Conservation (phyloP, 2,888 invertebrate genomes). For the Idaea biselata region DNA sequence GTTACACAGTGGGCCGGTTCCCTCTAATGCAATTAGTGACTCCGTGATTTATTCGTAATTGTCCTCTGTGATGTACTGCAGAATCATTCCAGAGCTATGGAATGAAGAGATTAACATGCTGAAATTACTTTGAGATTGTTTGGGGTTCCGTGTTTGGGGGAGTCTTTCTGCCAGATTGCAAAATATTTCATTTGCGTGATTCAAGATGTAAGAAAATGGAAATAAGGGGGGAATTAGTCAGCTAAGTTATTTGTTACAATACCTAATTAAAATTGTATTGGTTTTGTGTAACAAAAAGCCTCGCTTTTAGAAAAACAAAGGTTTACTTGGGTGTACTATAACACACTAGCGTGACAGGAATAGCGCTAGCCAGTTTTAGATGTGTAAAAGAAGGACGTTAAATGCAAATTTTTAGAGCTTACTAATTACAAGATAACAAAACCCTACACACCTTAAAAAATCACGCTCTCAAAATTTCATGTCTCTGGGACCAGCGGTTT, state of each 20-base stretch:
- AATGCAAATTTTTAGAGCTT: too few species aligned
- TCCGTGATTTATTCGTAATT: constrained; percentile 19
- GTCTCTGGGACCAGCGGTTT: too few species aligned
- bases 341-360: too few species aligned
- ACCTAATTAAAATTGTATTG: neutral
- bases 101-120: constrained; percentile 1
- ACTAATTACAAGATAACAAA: too few species aligned
- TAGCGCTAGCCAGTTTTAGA: too few species aligned
- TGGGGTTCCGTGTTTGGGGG: neutral
- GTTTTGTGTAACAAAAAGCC: neutral
- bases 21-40: constrained; percentile 8
- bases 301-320: neutral
- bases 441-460: too few species aligned
- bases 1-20: neutral
- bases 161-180: neutral
- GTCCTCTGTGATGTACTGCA: constrained; percentile 1
- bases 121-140: constrained; percentile 1
- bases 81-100: neutral
- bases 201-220: neutral
- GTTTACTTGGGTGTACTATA: too few species aligned
- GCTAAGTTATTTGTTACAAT: neutral
- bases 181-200: neutral
- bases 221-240: neutral
- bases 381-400: too few species aligned
- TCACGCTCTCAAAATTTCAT: too few species aligned